phyloP scores from a whole-genome alignment of 53 echinoderm and acorn worm genomes.

The Mesocentrotus franciscanus region DNA sequence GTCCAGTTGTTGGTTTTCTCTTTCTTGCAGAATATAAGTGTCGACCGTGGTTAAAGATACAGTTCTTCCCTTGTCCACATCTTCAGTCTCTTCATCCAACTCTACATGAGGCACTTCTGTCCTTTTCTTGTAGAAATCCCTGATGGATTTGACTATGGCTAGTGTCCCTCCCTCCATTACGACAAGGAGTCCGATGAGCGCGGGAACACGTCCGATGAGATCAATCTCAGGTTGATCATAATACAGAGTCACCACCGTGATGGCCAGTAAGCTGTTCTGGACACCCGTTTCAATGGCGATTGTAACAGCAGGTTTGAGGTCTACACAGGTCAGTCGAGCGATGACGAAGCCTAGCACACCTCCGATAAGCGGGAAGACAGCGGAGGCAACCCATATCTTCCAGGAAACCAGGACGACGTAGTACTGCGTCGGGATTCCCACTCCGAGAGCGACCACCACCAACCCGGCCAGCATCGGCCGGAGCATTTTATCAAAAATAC shows the following conservation, averaged over 20 bases:
- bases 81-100: constrained; percentile 51
- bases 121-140: constrained; percentile 34
- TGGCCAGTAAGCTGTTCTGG: constrained; percentile 70
- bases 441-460: constrained; percentile 58
- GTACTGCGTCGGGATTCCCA: constrained; percentile 68
- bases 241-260: constrained; percentile 58
- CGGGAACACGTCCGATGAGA: constrained; percentile 65
- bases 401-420: constrained; percentile 64
- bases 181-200: constrained; percentile 58
- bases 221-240: constrained; percentile 73
- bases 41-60: neutral
- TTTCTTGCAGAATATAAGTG: neutral
- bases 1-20: neutral
- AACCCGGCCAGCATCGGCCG: constrained; percentile 56
- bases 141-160: constrained; percentile 19
- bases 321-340: constrained; percentile 19
- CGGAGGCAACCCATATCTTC: constrained; percentile 61
- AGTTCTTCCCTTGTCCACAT: neutral
- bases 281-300: constrained; percentile 73
- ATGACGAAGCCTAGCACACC: constrained; percentile 57
- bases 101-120: constrained; percentile 50
- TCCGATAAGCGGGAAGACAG: constrained; percentile 67
- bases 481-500: constrained; percentile 62
- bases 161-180: constrained; percentile 68
- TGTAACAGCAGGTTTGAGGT: constrained; percentile 50